Evolutionary conservation across 2,888 invertebrate species (phyloP).

Genomic region (Synergus itoensis): DNA sequence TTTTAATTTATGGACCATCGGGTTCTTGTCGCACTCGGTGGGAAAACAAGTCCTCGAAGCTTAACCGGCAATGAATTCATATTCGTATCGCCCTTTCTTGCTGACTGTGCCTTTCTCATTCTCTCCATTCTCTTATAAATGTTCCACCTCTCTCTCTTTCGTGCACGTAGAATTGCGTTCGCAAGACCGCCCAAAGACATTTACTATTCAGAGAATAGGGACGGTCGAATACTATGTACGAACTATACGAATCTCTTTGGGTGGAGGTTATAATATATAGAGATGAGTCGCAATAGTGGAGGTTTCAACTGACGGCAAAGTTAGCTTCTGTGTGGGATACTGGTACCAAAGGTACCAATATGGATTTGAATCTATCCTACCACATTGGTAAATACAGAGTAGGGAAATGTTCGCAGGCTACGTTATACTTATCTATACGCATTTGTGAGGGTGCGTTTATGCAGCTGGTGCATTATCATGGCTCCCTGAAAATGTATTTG

Average conservation of each 20-base stretch:
- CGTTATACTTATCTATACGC: constrained; percentile 9
- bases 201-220: constrained; percentile 52
- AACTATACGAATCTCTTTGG: constrained; percentile 42
- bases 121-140: neutral
- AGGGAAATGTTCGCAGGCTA: constrained; percentile 9
- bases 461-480: neutral
- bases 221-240: constrained; percentile 50
- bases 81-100: constrained; percentile 17
- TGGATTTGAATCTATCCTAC: constrained; percentile 31
- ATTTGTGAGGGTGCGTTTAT: neutral
- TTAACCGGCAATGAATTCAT: constrained; percentile 16
- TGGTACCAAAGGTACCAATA: constrained; percentile 24
- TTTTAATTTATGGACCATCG: neutral
- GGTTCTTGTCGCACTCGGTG: neutral
- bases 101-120: neutral
- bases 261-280: constrained; percentile 15
- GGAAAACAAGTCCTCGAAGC: constrained; percentile 1
- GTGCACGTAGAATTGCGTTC: constrained; percentile 5
- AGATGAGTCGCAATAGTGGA: constrained; percentile 43
- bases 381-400: constrained; percentile 20
- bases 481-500: neutral
- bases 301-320: constrained; percentile 60
- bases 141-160: neutral
- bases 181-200: constrained; percentile 48
- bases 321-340: constrained; percentile 51